Conservation (phyloP, 23 tunicate species). For the Trididemnum miniatum region DNA sequence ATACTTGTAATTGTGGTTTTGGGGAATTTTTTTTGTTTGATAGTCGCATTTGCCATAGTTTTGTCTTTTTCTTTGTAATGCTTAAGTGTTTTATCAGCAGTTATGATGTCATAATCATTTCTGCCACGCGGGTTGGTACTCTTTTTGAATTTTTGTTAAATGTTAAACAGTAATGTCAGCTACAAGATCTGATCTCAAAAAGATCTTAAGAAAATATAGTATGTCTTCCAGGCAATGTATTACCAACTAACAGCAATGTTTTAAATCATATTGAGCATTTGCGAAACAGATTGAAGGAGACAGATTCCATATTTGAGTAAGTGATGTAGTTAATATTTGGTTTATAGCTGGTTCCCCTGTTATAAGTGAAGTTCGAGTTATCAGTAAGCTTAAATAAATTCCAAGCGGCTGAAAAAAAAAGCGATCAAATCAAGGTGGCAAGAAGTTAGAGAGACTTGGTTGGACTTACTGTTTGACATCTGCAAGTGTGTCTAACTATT, state of each 20-base stretch:
- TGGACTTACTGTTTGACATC: not conserved
- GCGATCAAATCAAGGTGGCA: not conserved
- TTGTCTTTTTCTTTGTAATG: no score
- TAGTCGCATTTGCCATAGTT: no score
- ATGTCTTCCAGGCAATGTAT: not conserved
- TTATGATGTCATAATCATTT: no score
- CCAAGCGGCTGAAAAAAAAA: not conserved
- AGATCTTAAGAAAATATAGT: not conserved
- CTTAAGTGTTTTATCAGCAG: no score
- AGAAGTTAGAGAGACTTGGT: not conserved
- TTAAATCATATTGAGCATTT: not conserved
- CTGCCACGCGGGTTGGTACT: not conserved
- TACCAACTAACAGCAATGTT: not conserved
- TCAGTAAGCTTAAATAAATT: not conserved
- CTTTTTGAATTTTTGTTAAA: not conserved
- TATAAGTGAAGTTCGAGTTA: not conserved
- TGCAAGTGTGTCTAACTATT: no score
- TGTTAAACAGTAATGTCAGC: not conserved
- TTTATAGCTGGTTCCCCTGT: not conserved
- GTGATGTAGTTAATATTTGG: not conserved
- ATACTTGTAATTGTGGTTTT: no score
- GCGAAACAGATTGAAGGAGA: not conserved
- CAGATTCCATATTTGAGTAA: not conserved
- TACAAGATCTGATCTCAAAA: not conserved
- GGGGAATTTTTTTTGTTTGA: no score